Evolutionary conservation across 1,140 invertebrate genomes (phyloP).

Genomic region (Camponotus pennsylvanicus): DNA sequence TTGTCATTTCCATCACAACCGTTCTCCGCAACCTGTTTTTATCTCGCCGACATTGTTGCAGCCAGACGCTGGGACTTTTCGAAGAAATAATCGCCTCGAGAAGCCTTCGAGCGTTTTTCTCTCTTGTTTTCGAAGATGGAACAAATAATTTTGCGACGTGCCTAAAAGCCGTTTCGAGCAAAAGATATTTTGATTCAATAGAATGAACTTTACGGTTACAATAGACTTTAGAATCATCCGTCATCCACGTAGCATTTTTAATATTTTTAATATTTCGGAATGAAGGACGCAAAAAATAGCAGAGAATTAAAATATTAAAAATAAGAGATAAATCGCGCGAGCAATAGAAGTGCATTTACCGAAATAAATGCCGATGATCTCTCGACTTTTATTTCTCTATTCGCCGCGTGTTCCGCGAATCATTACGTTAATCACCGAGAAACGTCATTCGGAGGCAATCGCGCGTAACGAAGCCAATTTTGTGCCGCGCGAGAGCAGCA

Average conservation of each 20-base stretch:
- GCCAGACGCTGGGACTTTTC: constrained; percentile 17
- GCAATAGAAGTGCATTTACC: not conserved
- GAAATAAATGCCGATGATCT: not conserved
- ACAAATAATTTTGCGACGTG: constrained; percentile 1
- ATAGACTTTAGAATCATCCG: not conserved
- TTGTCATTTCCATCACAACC: constrained; percentile 62
- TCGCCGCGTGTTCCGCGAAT: constrained; percentile 39
- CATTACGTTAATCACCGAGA: constrained; percentile 57
- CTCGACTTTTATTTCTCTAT: constrained; percentile 10
- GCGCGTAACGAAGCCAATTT: constrained; percentile 60
- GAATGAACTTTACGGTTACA: not conserved
- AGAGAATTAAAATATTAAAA: not conserved
- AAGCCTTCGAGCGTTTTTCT: not conserved
- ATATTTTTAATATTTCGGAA: too few species aligned
- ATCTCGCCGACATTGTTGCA: constrained; percentile 70
- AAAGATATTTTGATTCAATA: not conserved
- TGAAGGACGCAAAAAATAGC: not conserved
- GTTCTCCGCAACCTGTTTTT: constrained; percentile 59
- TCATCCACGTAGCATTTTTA: too few species aligned
- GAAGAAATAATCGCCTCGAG: constrained; percentile 17
- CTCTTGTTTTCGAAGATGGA: not conserved
- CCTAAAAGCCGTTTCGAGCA: constrained; percentile 5
- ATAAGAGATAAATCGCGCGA: not conserved
- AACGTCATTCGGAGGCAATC: constrained; percentile 47
- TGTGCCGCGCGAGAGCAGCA: constrained; percentile 10